Base-by-base conservation (phyloP, 2,113 vertebrate genomes). In the Tetrax tetrax region DNA sequence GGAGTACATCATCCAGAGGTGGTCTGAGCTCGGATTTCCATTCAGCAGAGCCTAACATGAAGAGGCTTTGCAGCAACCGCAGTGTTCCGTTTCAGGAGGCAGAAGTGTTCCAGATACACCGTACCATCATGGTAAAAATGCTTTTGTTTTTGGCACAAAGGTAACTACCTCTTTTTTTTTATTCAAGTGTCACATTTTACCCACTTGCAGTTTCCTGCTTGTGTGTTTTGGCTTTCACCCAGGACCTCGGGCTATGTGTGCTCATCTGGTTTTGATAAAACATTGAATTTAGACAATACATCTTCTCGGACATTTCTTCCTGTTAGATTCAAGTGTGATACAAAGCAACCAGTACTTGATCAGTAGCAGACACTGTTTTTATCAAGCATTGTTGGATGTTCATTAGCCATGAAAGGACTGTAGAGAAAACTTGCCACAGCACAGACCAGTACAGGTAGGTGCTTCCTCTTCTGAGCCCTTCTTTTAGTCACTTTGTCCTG, bases 261-360 rank as follows among this genome's bases (percentile, higher is more conserved):
- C 87, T 97, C 97, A 96, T 96, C 93, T 98, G 96, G 97, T 97
- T 96, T 96, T 95, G 95, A 96, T 97, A 96, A 94, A 97, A 68
- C 84, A 66, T 81, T 72, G 75, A 91, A 91, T 63, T 92, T 96
- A 96, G 94, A 96, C 95, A 93, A 94, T 95, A 96, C 94, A 93
- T 95, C 94, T 97, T 97, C 92, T 94, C 78, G 92, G 96, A 96
- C 93, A 83, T 92, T 95, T 96, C 95, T 97, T 96, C 96, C 95
- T 96, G 89, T 85, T 96, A 96, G 95, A 93, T 95, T 93, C 72
- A 81, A 96, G 83, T 80, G 76, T 75, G 94, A 97, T 97, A 93
- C 95, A 94, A 66, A 95, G 90, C 90, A 92, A 87, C 77, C 63
- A 89, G 91, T 27, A 20, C 94, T 95, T 97, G 89, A 95, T 96